Conservation (phyloP, 2,888 invertebrate species). For the Acronicta psi region DNA sequence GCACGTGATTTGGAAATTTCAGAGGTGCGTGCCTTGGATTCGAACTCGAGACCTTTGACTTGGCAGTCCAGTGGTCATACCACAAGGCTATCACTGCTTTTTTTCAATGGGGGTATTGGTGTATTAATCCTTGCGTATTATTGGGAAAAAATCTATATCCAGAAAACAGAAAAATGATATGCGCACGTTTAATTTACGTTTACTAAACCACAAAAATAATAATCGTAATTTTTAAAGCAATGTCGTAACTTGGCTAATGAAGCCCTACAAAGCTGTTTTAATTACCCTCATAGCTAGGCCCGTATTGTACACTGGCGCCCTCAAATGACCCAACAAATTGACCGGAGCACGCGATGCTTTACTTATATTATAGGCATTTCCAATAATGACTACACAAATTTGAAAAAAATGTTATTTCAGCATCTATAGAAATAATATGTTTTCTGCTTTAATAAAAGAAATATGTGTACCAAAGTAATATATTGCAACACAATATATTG, state of each 20-base stretch:
- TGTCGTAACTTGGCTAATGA: conserved; percentile 71
- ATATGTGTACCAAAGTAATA: too few species aligned
- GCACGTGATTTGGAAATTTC: too few species aligned
- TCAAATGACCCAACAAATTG: conserved; percentile 86
- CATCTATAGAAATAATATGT: conserved; percentile 31
- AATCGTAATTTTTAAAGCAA: conserved; percentile 42
- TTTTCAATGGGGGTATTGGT: too few species aligned
- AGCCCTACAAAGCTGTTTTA: conserved; percentile 82
- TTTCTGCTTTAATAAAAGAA: too few species aligned
- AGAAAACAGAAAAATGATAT: conserved; percentile 11
- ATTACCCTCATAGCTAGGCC: conserved; percentile 79
- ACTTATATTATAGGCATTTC: conserved; percentile 63
- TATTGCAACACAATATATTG: too few species aligned
- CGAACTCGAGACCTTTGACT: too few species aligned
- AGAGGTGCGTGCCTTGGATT: too few species aligned
- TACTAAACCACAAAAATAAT: conserved; percentile 36
- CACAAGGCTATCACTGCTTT: too few species aligned
- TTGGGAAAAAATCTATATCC: too few species aligned
- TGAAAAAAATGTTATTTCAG: conserved; percentile 20
- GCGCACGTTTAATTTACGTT: conserved; percentile 13
- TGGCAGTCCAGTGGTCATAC: too few species aligned
- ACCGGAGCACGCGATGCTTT: conserved; percentile 83
- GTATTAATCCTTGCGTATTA: too few species aligned
- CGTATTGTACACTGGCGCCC: conserved; percentile 78
- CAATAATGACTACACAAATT: conserved; percentile 56